Conservation (phyloP, 2,113 vertebrate genomes). For the Myiopsitta monachus region DNA sequence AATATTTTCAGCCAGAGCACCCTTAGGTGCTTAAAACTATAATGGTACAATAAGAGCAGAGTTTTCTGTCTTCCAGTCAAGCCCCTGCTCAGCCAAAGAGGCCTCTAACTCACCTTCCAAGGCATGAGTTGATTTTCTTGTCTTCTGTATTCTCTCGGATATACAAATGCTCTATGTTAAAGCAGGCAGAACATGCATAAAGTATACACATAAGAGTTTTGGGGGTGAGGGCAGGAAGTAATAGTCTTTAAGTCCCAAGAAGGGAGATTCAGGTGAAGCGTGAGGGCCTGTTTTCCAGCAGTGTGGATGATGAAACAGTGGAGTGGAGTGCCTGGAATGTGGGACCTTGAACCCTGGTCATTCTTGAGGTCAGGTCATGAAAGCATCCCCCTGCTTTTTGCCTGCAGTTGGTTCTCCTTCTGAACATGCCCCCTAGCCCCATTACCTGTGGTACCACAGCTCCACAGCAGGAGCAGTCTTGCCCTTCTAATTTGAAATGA, state of each 20-base stretch:
- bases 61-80: background rate
- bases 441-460: background rate
- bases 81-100: background rate
- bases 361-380: background rate
- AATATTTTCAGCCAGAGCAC: background rate
- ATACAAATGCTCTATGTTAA: background rate
- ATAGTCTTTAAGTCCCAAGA: background rate
- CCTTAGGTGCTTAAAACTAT: background rate
- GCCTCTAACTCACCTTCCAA: background rate
- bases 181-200: background rate
- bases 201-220: background rate
- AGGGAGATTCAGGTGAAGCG: background rate
- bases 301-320: background rate
- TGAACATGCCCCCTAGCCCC: background rate
- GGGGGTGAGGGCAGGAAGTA: background rate
- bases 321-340: background rate
- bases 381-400: background rate
- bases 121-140: background rate
- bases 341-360: background rate
- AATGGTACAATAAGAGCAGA: background rate
- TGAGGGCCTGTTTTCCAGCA: background rate
- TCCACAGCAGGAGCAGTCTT: background rate
- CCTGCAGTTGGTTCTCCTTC: background rate
- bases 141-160: background rate
- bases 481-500: background rate